Evolutionary conservation across 2,113 vertebrate genomes (phyloP), one percentile per base, ranked within the genome.

Genomic region (Sigmodon hispidus): DNA sequence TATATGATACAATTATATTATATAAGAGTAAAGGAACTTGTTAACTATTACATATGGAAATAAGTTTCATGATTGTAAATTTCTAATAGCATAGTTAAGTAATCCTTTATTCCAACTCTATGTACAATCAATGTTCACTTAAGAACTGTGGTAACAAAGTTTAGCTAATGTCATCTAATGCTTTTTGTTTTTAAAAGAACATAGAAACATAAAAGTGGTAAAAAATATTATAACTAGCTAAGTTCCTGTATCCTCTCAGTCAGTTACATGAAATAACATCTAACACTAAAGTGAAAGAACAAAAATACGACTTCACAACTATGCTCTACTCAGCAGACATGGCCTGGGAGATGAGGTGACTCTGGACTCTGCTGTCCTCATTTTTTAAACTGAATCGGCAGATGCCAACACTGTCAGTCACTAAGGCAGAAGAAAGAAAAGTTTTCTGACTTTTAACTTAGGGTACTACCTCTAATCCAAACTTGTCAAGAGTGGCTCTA

Each of bases 391-490:
- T 19, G 61, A 72, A 86, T 9, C 6, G 48, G 67, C 29, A 92
- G 48, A 67, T 45, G 36, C 43, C n/a, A 72, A 36, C 29, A 93
- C 7, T 93, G 59, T 48, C 52, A 93, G 76, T 61, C 67, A 90
- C 52, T 90, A 61, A 34, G 67, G 55, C 50, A 90, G 76, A 83
- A 72, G 40, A n/a, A 95, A 94, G 92, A 63, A 43, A 55, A 87
- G 72, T 50, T 96, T 84, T 89, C 86, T 96, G 85, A 81, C 57
- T 91, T 0, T 0, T 40, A 79, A 83, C 65, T 43, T 75, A 77
- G 87, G 73, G 52, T 73, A 88, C 52, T 34, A 94, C 29, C 91
- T 96, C 95, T 89, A 95, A 93, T 93, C 65, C 86, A 80, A 87
- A 92, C 45, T 55, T 90, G 36, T 90, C 80, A 80, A 95, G n/a